Evolutionary conservation across 2,113 vertebrate genomes (phyloP), one percentile per base, ranked within the genome.

Genomic region (Callithrix jacchus): DNA sequence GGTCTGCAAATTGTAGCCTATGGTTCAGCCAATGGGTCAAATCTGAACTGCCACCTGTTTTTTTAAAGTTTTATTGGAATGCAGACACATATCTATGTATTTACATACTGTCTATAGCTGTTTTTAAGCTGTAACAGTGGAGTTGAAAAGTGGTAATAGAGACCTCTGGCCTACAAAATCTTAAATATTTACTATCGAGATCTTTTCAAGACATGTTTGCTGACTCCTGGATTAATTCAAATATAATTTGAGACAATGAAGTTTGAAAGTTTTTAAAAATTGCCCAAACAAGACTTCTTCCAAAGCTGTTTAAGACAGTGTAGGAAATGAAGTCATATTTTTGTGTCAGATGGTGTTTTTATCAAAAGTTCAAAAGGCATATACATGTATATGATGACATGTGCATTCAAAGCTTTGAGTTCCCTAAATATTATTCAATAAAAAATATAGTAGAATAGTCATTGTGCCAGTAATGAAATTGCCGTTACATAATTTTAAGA

Each of bases 61-160:
- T 54, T 54, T 10, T 91, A 90, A 73, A 66, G 68, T 66, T 97
- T 68, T 68, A 66, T 66, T 94, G 74, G 54, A 32, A 94, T 3
- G 68, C 3, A 21, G 17, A 14, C 71, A 74, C 0, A 13, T 18
- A 18, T 1, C n/a, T 12, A 47, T 68, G 66, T 74, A 12, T 45
- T 88, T 74, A 61, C 32, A 30, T 79, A 52, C 77, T 73, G 16
- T 89, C 37, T 54, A 20, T 20, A 74, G 66, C 13, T 64, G 5
- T 52, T 82, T 87, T 56, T 77, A 10, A 83, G 10, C 32, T 91
- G 18, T 12, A 18, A 54, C 25, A 71, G 32, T 54, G 30, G 7
- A 83, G 2, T 37, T 56, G 10, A 77, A 40, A 56, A 54, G n/a
- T 88, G 91, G 32, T 5, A 27, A 40, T 17, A n/a, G 40, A 81